Percentiles rank a stretch among this genome's conserved stretches.
phyloP scores from a whole-genome alignment of 2,113 vertebrate species.

The Heterotis niloticus region DNA sequence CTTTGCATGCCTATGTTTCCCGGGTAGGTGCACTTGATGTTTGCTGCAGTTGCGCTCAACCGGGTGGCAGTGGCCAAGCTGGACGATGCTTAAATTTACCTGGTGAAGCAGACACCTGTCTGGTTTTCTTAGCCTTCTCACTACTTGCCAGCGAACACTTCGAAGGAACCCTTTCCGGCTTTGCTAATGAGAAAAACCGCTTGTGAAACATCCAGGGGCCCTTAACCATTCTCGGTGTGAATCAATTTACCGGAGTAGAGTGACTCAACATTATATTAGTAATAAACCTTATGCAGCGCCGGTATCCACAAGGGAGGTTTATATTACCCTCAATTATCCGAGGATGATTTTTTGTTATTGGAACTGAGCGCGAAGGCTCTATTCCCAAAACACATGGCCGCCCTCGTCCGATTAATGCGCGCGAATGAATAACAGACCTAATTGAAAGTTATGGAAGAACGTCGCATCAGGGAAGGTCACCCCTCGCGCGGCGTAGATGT shows the following conservation, averaged over 20 bases:
- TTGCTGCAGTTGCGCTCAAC: no score
- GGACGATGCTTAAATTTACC: no score
- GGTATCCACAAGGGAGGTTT: background rate
- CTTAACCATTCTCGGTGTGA: background rate
- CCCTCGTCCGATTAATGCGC: background rate
- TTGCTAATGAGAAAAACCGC: background rate
- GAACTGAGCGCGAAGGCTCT: background rate
- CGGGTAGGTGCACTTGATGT: no score
- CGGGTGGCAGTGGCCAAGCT: no score
- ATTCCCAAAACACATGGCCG: background rate
- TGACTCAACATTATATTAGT: background rate
- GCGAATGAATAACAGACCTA: conserved; percentile 1
- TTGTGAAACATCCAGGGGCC: background rate
- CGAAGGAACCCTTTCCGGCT: no score
- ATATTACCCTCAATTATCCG: background rate
- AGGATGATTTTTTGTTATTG: background rate
- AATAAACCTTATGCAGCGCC: background rate
- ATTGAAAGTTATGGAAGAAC: background rate
- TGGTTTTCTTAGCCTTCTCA: no score
- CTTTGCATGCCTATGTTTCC: no score
- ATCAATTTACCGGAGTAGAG: background rate
- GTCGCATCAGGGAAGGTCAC: background rate
- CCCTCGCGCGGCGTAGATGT: conserved; percentile 21
- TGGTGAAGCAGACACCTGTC: no score
- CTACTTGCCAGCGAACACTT: no score